phyloP scores from a whole-genome alignment of 2,888 invertebrate genomes.

The Caenorhabditis wallacei region DNA sequence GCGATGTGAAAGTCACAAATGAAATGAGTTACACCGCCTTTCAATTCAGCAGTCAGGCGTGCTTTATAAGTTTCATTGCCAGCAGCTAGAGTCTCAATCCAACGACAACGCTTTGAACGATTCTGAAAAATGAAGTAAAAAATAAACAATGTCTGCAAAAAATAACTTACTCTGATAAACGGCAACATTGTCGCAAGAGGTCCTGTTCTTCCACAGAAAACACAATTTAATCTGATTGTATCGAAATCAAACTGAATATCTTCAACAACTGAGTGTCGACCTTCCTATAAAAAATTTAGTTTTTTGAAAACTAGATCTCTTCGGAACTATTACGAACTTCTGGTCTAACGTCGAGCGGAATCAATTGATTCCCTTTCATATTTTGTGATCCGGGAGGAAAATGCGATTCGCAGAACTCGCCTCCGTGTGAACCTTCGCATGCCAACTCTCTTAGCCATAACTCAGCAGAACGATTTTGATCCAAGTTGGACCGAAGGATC shows the following conservation, averaged over 20 bases:
- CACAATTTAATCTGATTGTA: slow-evolving; percentile 63
- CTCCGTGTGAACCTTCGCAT: slow-evolving; percentile 70
- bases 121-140: slow-evolving; percentile 59
- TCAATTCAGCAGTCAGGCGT: slow-evolving; percentile 28
- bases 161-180: slow-evolving; percentile 53
- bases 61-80: slow-evolving; percentile 47
- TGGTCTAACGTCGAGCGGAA: slow-evolving; percentile 40
- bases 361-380: slow-evolving; percentile 64
- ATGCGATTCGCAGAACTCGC: slow-evolving; percentile 67
- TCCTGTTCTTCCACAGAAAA: slow-evolving; percentile 61
- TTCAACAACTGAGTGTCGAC: slow-evolving; percentile 64
- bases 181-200: slow-evolving; percentile 66
- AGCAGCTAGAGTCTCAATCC: slow-evolving; percentile 54
- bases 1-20: slow-evolving; percentile 69
- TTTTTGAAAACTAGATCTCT: not conserved
- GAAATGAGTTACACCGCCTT: slow-evolving; percentile 69
- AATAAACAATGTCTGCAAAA: not conserved
- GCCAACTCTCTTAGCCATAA: slow-evolving; percentile 68
- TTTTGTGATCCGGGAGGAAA: slow-evolving; percentile 65
- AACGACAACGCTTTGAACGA: slow-evolving; percentile 51
- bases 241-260: slow-evolving; percentile 71
- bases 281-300: slow-evolving; percentile 42
- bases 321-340: slow-evolving; percentile 4
- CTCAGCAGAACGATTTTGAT: slow-evolving; percentile 69
- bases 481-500: slow-evolving; percentile 70